Base-by-base conservation (phyloP, 2,888 invertebrate species). In the Poecilobothrus nobilitatus region DNA sequence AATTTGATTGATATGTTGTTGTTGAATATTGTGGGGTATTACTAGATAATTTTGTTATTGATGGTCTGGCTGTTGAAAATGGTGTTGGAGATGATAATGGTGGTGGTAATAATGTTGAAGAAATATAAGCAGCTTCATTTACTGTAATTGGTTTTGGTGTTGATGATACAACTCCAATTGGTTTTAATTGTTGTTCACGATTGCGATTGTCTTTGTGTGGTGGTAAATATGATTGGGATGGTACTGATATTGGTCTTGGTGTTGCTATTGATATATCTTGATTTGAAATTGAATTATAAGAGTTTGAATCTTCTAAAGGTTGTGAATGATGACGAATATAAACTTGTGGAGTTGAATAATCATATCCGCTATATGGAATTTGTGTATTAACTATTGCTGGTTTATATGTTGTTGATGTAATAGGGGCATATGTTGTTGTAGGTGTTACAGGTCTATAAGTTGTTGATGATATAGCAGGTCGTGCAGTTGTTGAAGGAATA, bases 291-390 rank as follows among this genome's bases (percentile, higher is more conserved):
- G 75, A 15, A 27, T 61, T 67, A 22, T 53, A 76, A 74, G 9
- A 75, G 72, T 69, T 76, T 4, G 5, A 4, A n/a, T 75, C 70
- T 22, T 78, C 76, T 5, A 75, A 67, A 0, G 79, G 77, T 37
- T 79, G 76, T 0, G 76, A 75, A 72, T 78, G 75, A 2, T 79
- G 77, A 3, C 75, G 76, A 67, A 79, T 77, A 69, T 76, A 77
- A 34, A 78, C 77, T 44, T 74, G 69, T 0, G 76, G 76, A 4
- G 76, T 75, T 4, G 81, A 79, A 1, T 80, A 75, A 63, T 80
- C 68, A 33, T 80, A 81, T 62, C 78, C 78, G 4, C 76, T 76
- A 64, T 73, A 74, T 5, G 76, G 75, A 0, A 73, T 72, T 0
- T 66, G 71, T 53, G 74, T 63, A 68, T 44, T 63, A 37, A 65